phyloP scores from a whole-genome alignment of 1,140 invertebrate genomes.

The Drosophila seguyi region DNA sequence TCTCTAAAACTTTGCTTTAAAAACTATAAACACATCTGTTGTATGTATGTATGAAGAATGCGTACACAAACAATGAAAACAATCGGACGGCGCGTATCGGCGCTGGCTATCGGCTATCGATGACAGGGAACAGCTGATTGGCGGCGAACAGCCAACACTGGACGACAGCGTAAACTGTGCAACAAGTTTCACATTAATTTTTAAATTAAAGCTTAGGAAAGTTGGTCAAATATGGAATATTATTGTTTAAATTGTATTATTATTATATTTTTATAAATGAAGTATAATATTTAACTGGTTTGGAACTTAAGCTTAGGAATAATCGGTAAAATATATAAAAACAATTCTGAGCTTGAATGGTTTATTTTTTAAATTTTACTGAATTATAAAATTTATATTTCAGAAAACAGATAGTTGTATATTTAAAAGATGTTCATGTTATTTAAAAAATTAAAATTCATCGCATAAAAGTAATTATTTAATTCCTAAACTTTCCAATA shows the following conservation, averaged over 20 bases:
- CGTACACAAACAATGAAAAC: constrained; percentile 36
- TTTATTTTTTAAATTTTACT: too few species aligned
- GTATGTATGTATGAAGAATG: constrained; percentile 4
- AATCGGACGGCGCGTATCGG: constrained; percentile 12
- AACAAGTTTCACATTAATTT: constrained; percentile 2
- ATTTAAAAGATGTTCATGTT: too few species aligned
- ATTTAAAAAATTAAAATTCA: too few species aligned
- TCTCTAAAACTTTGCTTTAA: constrained; percentile 6
- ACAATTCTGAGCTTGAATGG: neutral
- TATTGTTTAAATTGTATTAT: neutral
- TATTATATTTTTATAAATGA: neutral
- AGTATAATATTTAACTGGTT: too few species aligned
- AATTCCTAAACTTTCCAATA: too few species aligned
- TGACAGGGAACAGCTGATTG: constrained; percentile 10
- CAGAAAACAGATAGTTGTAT: too few species aligned
- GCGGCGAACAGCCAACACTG: neutral
- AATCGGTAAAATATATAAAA: neutral
- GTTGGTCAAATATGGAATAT: neutral
- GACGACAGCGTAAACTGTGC: neutral
- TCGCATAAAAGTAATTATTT: too few species aligned
- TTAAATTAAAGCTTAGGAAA: neutral
- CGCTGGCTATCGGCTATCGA: constrained; percentile 15
- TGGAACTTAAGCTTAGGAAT: too few species aligned
- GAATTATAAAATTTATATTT: too few species aligned
- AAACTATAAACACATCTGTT: constrained; percentile 1